Base-by-base conservation (phyloP, 2,888 invertebrate species). In the Scaptomyza parva region DNA sequence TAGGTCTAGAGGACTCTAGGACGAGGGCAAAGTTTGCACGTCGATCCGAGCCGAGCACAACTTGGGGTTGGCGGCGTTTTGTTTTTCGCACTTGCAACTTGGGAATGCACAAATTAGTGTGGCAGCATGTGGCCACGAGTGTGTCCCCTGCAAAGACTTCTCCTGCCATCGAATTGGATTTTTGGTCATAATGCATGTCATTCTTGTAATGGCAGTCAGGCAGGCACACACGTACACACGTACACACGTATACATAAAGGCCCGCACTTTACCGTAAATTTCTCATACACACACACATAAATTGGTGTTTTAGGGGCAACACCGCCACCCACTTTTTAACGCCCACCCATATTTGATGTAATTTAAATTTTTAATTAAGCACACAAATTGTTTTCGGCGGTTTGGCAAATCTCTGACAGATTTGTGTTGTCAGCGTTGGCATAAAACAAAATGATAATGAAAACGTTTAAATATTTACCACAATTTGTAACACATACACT, bases 281-380 rank as follows among this genome's bases (percentile, higher is more conserved):
- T 82, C 86, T 86, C 84, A 77, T 70, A 73, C 77, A 77, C 69
- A 78, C 79, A 73, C 77, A 77, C 69, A 78, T 76, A 81, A 81
- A 81, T 81, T 86, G 81, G 67, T 47, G 37, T 20, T 28, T n/a
- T 26, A 26, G 83, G 60, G 62, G 33, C 39, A 24, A 12, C 40
- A 22, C 51, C 39, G 20, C 14, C 40, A 22, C 51, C 52, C 45
- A 18, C 40, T 26, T 41, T 7, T 12, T n/a, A 37, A 7, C 12
- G 7, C 45, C 35, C 41, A 37, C 60, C n/a, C 41, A 41, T 78
- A 73, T 85, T 87, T 88, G 84, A 86, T 88, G 85, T 78, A 88
- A 86, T 86, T 88, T 86, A 88, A 88, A 86, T 88, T 88, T 84
- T 86, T 88, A 86, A 86, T 88, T 86, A 86, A 84, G 86, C 86